Conservation (phyloP, 1,140 invertebrate genomes). For the Thaumatotibia leucotreta region DNA sequence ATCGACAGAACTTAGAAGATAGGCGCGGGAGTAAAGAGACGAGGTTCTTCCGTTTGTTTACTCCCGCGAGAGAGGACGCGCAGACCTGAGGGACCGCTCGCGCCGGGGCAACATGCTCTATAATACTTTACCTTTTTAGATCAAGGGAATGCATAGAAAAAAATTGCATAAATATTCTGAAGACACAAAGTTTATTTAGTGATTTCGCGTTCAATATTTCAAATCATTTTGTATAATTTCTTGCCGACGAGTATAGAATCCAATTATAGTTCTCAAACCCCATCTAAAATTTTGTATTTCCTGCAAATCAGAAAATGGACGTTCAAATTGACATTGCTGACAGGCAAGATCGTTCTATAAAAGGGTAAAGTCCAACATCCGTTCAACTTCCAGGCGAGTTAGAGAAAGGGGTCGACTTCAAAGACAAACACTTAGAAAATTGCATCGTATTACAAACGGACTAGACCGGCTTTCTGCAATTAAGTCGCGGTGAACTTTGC, state of each 20-base stretch:
- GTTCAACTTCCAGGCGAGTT: background rate
- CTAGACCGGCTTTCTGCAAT: background rate
- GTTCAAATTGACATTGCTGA: too few relatives aligned
- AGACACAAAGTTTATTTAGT: too few relatives aligned
- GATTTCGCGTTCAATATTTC: too few relatives aligned
- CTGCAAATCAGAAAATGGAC: too few relatives aligned
- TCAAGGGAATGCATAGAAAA: too few relatives aligned
- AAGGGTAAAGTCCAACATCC: too few relatives aligned
- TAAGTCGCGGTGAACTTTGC: background rate
- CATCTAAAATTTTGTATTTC: too few relatives aligned
- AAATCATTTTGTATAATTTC: too few relatives aligned
- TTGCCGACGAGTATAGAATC: too few relatives aligned
- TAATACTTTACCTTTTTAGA: background rate
- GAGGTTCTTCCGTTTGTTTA: background rate
- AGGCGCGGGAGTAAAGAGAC: conserved; percentile 14
- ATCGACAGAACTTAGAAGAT: conserved; percentile 74
- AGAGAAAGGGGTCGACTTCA: background rate
- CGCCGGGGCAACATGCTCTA: background rate
- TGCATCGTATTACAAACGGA: background rate
- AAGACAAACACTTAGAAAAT: background rate
- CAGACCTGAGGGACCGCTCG: background rate
- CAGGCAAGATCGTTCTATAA: too few relatives aligned
- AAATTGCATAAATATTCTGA: too few relatives aligned
- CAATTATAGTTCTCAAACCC: too few relatives aligned
- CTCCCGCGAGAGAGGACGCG: background rate